A percentile compares a stretch with the other conserved stretches of the same genome.
Evolutionary conservation across 2,113 vertebrate genomes (phyloP).

Genomic region (Equus quagga): DNA sequence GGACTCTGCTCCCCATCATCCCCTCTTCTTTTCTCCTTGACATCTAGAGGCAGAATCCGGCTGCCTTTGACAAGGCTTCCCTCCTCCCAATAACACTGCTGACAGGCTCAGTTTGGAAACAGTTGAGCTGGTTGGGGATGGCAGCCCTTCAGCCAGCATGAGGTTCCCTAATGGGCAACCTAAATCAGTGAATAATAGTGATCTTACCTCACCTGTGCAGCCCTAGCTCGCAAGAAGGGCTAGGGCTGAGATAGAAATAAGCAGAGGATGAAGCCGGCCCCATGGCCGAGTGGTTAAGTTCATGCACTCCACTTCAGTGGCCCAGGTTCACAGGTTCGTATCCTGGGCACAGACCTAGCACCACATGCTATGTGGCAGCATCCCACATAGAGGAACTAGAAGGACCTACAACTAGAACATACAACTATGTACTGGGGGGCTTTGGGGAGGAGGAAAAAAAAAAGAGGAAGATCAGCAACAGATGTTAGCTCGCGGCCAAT

Average conservation of each 20-base stretch:
- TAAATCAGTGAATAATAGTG: neutral
- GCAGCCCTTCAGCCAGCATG: constrained; percentile 4
- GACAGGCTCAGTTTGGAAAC: neutral
- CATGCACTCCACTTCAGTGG: no score
- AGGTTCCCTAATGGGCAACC: neutral
- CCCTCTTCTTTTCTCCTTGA: constrained; percentile 53
- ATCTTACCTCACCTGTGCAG: neutral
- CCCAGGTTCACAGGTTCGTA: no score
- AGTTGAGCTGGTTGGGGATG: neutral
- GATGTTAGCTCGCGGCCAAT: no score
- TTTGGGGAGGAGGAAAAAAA: no score
- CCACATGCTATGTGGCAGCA: no score
- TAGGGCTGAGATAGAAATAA: neutral
- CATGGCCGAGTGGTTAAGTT: no score
- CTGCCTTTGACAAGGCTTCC: constrained; percentile 31
- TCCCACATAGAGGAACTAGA: no score
- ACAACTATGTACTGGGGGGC: no score
- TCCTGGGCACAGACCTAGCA: no score
- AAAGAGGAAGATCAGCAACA: no score
- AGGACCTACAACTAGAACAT: no score
- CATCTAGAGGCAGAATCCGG: neutral
- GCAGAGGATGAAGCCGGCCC: neutral
- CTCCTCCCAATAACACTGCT: constrained; percentile 6
- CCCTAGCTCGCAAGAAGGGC: neutral
- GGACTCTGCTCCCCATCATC: neutral